Base-by-base conservation (phyloP, 1,140 invertebrate species). In the Harpegnathos saltator region DNA sequence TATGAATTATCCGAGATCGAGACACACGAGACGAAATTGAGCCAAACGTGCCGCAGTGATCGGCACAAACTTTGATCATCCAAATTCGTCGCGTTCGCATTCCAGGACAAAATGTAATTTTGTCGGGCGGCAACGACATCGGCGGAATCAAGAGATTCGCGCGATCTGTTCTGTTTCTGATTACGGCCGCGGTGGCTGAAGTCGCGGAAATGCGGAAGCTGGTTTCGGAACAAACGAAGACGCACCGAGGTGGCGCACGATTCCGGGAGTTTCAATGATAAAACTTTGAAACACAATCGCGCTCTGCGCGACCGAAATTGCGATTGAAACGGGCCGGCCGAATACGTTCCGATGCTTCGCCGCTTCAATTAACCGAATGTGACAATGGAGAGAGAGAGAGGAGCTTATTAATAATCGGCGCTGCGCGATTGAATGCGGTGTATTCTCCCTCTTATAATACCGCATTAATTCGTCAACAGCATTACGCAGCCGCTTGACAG, bases 361-460 rank as follows among this genome's bases (percentile, higher is more conserved):
- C 52, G 33, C 14, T 69, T 58, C 33, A 71, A 78, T 78, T 78
- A 80, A 65, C 75, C 69, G 58, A 71, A 71, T 38, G 52, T 54
- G 52, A 80, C 19, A 66, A n/a, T 14, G 65, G 22, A 22, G 14
- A n/a, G 48, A 65, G 19, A 52, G 22, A 22, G 14, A n/a, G 48
- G 52, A 29, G 65, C 38, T 80, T 80, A 80, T 80, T 65, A 80
- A 80, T 80, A 80, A 80, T 80, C 52, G 14, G 71, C 58, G 63
- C 15, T 44, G 58, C 33, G 17, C 48, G 58, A 19, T 15, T 48
- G n/a, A 19, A 22, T 26, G 52, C 63, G 54, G 38, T 78, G 24
- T 78, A 59, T 48, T 56, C 24, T 33, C 12, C 29, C 52, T 33
- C 63, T 29, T 58, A 65, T 54, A 63, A 77, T 71, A 56, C 33